Evolutionary conservation across 2,888 invertebrate species (phyloP).

Genomic region (Neocrepidodera transversa): DNA sequence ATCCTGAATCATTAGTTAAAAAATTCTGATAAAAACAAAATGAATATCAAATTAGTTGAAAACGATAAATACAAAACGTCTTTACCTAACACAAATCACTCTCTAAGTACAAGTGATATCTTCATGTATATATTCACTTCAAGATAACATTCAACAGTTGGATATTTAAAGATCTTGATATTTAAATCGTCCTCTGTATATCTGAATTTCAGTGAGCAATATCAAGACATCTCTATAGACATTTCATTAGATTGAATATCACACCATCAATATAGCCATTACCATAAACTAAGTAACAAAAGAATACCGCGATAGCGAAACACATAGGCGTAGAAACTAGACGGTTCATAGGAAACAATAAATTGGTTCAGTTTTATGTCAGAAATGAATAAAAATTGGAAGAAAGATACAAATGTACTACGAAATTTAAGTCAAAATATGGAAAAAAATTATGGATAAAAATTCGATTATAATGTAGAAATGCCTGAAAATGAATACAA

Average conservation of each 20-base stretch:
- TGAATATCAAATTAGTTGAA: too few species aligned
- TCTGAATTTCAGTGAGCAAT: slow-evolving; percentile 11
- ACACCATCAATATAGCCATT: slow-evolving; percentile 22
- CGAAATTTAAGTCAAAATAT: too few species aligned
- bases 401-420: too few species aligned
- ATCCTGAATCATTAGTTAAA: too few species aligned
- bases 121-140: slow-evolving; percentile 9
- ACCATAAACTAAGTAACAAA: slow-evolving; percentile 24
- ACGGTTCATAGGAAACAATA: not conserved
- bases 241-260: slow-evolving; percentile 24
- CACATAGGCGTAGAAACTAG: not conserved
- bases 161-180: slow-evolving; percentile 18
- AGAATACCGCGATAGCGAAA: slow-evolving; percentile 6
- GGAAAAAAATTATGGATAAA: too few species aligned
- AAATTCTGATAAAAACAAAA: too few species aligned
- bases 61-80: too few species aligned
- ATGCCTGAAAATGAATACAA: too few species aligned
- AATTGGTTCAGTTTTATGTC: too few species aligned
- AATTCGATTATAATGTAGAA: too few species aligned
- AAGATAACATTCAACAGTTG: slow-evolving; percentile 14
- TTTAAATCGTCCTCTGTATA: slow-evolving; percentile 12
- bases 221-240: slow-evolving; percentile 22
- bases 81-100: too few species aligned
- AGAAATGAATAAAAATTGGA: too few species aligned
- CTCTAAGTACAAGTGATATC: not conserved